These are phyloP conservation scores for Catharus minimus DNA, from an alignment of 2,113 vertebrate species.

Conservation along the genomic window DNA sequence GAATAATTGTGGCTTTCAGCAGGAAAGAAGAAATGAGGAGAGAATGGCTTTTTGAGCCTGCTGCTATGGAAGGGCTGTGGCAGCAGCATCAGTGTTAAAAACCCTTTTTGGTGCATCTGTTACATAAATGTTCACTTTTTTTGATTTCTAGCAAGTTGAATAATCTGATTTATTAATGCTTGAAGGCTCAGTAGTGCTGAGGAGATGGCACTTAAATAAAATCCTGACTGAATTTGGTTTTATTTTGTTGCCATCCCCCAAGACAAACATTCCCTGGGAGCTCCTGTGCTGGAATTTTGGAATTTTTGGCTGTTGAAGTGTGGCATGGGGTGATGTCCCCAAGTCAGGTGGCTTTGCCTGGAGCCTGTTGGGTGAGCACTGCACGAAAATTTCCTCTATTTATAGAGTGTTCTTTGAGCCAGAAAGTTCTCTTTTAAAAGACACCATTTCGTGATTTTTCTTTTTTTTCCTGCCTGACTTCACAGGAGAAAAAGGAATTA, in stretches of 20 bases:
- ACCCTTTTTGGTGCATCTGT: background rate
- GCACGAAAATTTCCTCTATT: fast-evolving
- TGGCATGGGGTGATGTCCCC: background rate
- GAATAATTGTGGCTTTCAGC: slow-evolving; percentile 48
- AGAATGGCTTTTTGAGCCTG: slow-evolving; percentile 10
- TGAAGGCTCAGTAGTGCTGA: background rate
- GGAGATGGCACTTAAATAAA: background rate
- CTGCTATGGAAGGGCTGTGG: slow-evolving; percentile 17
- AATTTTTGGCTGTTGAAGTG: background rate
- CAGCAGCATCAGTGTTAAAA: background rate
- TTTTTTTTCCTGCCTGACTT: background rate
- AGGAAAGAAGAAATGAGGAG: background rate
- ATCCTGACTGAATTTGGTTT: fast-evolving
- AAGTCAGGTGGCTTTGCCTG: background rate
- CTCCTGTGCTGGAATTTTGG: fast-evolving
- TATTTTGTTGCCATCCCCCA: fast-evolving
- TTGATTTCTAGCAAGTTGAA: slow-evolving; percentile 1
- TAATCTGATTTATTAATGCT: slow-evolving; percentile 29
- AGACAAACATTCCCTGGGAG: fast-evolving
- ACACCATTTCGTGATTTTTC: fast-evolving
- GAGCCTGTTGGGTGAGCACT: fast-evolving
- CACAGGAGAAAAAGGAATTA: background rate
- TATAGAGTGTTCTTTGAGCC: background rate
- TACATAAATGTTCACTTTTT: background rate
- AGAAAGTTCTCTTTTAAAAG: background rate